Percentiles rank a stretch among this genome's conserved stretches.
Conservation (phyloP, 2,113 vertebrate species). For the Ochotona curzoniae region DNA sequence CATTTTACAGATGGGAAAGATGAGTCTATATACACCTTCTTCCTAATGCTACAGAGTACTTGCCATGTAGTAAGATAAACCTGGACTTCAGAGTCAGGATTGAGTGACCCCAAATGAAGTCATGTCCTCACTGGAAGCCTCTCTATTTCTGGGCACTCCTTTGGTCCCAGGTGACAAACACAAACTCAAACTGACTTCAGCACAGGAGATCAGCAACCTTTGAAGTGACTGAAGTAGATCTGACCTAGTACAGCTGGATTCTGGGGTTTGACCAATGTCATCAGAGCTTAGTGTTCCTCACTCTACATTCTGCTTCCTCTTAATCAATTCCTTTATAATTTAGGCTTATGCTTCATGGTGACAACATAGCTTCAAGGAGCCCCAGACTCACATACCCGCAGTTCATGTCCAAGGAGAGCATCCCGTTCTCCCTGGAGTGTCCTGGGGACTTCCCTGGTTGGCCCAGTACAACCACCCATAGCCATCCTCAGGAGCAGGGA, state of each 20-base stretch:
- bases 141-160: background rate
- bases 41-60: background rate
- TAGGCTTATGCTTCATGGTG: background rate
- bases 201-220: background rate
- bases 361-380: background rate
- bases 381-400: background rate
- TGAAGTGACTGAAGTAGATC: background rate
- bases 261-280: background rate
- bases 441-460: background rate
- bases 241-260: background rate
- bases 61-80: background rate
- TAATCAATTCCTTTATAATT: background rate
- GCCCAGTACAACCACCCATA: background rate
- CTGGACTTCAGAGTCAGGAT: background rate
- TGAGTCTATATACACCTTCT: background rate
- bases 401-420: background rate
- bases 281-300: background rate
- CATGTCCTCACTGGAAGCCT: too few relatives aligned
- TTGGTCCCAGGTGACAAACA: background rate
- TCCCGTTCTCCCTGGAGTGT: too few relatives aligned
- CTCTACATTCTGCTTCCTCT: background rate
- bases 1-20: constrained; percentile 34
- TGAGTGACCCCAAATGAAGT: background rate
- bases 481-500: background rate
- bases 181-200: background rate